Evolutionary conservation across 1,140 invertebrate species (phyloP).

Genomic region (Camponotus pennsylvanicus): DNA sequence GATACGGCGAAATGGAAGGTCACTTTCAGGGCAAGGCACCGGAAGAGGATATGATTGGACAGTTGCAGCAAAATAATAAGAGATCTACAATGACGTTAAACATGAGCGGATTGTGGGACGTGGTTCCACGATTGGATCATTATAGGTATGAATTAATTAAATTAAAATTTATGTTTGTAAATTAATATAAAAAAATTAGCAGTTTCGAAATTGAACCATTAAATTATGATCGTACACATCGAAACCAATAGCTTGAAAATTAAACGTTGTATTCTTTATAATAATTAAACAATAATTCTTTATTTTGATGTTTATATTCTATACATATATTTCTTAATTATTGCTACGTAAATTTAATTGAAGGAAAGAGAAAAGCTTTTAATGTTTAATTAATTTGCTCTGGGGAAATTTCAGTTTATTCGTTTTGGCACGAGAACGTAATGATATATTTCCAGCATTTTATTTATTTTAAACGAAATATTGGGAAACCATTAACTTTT

Average conservation of each 20-base stretch:
- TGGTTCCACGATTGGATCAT: slow-evolving; percentile 94
- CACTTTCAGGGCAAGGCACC: slow-evolving; percentile 76
- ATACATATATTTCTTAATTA: not conserved
- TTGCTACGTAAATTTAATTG: not conserved
- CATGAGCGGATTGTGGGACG: slow-evolving; percentile 89
- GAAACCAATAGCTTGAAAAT: not conserved
- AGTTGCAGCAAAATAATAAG: slow-evolving; percentile 78
- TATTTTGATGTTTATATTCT: not conserved
- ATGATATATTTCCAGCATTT: not conserved
- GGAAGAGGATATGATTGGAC: slow-evolving; percentile 73
- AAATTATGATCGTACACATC: too few relatives aligned
- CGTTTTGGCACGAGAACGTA: not conserved
- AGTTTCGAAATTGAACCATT: too few relatives aligned
- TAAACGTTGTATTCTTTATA: not conserved
- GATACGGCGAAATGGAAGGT: slow-evolving; percentile 80
- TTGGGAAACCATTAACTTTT: slow-evolving; percentile 36
- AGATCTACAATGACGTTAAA: slow-evolving; percentile 83
- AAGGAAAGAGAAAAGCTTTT: not conserved
- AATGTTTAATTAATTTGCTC: not conserved
- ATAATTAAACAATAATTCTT: not conserved
- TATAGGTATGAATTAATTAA: slow-evolving; percentile 89
- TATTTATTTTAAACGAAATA: slow-evolving; percentile 8
- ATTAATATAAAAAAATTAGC: too few relatives aligned
- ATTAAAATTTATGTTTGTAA: too few relatives aligned
- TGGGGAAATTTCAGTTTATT: not conserved